Evolutionary conservation across 2,888 invertebrate genomes (phyloP).

Genomic region (Dioctria linearis): DNA sequence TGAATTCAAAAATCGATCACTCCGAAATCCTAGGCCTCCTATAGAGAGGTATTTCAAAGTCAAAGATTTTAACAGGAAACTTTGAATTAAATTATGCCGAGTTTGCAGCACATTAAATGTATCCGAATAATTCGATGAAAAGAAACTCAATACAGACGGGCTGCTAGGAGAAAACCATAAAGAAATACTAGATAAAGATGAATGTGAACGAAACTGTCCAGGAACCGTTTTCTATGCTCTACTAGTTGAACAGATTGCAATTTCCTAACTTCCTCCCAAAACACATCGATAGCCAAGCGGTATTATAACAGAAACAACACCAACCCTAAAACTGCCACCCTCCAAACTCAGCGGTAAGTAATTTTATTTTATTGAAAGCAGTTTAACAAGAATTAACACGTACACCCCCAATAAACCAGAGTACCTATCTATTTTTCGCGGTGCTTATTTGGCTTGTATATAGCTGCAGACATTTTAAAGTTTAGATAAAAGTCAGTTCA

Average conservation of each 20-base stretch:
- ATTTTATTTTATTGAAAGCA: conserved; percentile 37
- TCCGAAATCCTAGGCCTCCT: conserved; percentile 78
- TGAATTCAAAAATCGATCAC: conserved; percentile 74
- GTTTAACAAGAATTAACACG: conserved; percentile 2
- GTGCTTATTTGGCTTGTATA: too few species aligned
- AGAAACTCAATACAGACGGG: conserved; percentile 77
- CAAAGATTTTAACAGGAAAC: conserved; percentile 85
- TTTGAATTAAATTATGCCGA: conserved; percentile 83
- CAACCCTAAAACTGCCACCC: conserved; percentile 62
- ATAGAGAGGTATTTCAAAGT: conserved; percentile 85
- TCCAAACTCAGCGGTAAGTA: conserved; percentile 75
- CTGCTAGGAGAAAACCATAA: conserved; percentile 69
- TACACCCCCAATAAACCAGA: too few species aligned
- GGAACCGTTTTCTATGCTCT: conserved; percentile 75
- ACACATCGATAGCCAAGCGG: conserved; percentile 57
- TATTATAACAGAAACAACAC: conserved; percentile 58
- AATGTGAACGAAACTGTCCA: conserved; percentile 65
- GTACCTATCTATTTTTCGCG: too few species aligned
- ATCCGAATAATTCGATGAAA: conserved; percentile 93
- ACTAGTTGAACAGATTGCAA: conserved; percentile 77
- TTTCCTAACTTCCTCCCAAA: conserved; percentile 69
- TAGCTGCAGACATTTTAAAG: too few species aligned
- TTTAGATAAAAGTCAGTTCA: too few species aligned
- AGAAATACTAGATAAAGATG: conserved; percentile 58
- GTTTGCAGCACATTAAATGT: conserved; percentile 92